A percentile compares a stretch with the other conserved stretches of the same genome.
Conservation (phyloP, 2,113 vertebrate genomes). For the Oreocharis arfaki region DNA sequence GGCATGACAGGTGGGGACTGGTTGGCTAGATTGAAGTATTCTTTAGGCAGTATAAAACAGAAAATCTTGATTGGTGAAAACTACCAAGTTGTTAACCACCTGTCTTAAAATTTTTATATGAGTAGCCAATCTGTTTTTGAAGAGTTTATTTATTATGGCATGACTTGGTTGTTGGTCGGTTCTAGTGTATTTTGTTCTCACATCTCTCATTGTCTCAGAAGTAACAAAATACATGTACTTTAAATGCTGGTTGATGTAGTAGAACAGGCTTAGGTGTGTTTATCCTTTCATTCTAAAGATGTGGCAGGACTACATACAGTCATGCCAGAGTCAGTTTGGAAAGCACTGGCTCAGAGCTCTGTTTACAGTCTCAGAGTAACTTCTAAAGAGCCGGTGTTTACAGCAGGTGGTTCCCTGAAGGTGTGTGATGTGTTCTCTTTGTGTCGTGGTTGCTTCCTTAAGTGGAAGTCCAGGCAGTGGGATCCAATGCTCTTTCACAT, state of each 20-base stretch:
- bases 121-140: neutral
- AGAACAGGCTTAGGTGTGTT: neutral
- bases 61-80: neutral
- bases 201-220: neutral
- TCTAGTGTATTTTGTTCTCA: neutral
- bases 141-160: neutral
- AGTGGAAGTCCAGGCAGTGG: neutral
- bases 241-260: neutral
- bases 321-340: neutral
- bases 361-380: neutral
- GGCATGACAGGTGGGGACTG: rapidly evolving
- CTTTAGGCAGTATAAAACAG: neutral
- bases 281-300: neutral
- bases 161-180: neutral
- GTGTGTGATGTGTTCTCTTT: neutral
- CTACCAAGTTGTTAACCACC: rapidly evolving
- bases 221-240: neutral
- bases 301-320: neutral
- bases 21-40: neutral
- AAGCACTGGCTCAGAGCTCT: neutral
- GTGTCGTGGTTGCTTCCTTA: neutral
- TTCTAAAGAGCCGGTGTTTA: neutral
- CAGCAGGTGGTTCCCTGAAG: neutral
- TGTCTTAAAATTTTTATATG: neutral
- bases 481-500: neutral